phyloP scores from a whole-genome alignment of 2,797 vertebrate species.

The Enteromius afrohamiltoni region DNA sequence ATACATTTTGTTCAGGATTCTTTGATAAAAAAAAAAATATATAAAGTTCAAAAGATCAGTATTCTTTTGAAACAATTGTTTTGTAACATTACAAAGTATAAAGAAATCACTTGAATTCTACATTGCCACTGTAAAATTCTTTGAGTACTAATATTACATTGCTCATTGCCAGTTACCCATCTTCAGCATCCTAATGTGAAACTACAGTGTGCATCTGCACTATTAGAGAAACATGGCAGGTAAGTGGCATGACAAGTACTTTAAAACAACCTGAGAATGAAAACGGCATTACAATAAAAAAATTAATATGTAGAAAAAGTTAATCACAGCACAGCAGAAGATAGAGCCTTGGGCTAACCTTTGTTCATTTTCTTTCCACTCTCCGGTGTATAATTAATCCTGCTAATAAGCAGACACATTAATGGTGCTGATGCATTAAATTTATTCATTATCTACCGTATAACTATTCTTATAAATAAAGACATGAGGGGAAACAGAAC shows the following conservation, averaged over 20 bases:
- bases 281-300: slow-evolving; percentile 4
- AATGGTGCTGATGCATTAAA: neutral
- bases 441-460: neutral
- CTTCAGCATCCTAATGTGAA: neutral
- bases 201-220: neutral
- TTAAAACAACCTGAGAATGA: slow-evolving; percentile 10
- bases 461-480: neutral
- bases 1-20: neutral
- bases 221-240: neutral
- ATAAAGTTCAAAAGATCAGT: neutral
- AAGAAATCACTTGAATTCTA: neutral
- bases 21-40: neutral
- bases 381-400: slow-evolving; percentile 32
- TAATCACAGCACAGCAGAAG: slow-evolving; percentile 12
- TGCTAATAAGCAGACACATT: slow-evolving; percentile 29
- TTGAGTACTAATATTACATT: neutral
- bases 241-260: neutral
- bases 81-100: neutral
- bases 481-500: neutral
- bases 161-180: neutral
- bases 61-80: neutral
- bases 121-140: neutral
- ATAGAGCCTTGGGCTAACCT: slow-evolving; percentile 32
- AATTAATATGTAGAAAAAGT: neutral
- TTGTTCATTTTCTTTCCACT: slow-evolving; percentile 23